Evolutionary conservation across 2,797 vertebrate genomes (phyloP).

Genomic region (Paedocypris micromegethes): DNA sequence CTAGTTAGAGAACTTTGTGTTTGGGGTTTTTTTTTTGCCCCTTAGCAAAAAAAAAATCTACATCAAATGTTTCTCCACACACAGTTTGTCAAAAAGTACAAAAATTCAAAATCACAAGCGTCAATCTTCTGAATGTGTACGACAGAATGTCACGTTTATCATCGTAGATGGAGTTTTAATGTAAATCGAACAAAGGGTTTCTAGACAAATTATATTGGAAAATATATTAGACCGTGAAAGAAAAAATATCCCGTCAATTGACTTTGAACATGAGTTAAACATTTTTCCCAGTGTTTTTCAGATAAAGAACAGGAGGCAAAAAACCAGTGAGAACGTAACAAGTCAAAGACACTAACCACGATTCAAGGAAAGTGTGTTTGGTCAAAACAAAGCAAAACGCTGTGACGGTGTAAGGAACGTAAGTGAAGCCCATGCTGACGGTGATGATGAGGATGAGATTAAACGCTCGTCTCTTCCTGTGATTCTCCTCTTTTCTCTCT

Average conservation of each 20-base stretch:
- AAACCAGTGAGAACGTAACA: not conserved
- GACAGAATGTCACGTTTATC: too few relatives aligned
- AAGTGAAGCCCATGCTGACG: not conserved
- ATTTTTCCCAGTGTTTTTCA: not conserved
- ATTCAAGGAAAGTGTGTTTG: not conserved
- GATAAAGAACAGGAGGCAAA: conserved; percentile 11
- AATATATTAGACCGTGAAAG: too few relatives aligned
- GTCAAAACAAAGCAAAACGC: not conserved
- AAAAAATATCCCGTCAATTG: not conserved
- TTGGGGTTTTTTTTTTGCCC: too few relatives aligned
- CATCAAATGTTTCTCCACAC: too few relatives aligned
- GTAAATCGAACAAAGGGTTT: too few relatives aligned
- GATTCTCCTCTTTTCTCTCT: not conserved
- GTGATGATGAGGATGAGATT: not conserved
- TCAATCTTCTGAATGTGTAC: too few relatives aligned
- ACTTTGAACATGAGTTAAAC: not conserved
- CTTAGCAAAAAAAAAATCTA: too few relatives aligned
- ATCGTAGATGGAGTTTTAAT: too few relatives aligned
- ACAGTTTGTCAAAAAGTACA: too few relatives aligned
- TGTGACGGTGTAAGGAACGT: not conserved
- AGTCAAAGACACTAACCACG: not conserved
- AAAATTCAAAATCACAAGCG: too few relatives aligned
- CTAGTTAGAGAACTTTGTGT: too few relatives aligned
- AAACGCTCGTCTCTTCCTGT: conserved; percentile 2
- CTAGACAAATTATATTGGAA: too few relatives aligned